Percentiles rank a stretch among this genome's conserved stretches.
Conservation (phyloP, 1,140 invertebrate genomes). For the Drosophila suzukii region DNA sequence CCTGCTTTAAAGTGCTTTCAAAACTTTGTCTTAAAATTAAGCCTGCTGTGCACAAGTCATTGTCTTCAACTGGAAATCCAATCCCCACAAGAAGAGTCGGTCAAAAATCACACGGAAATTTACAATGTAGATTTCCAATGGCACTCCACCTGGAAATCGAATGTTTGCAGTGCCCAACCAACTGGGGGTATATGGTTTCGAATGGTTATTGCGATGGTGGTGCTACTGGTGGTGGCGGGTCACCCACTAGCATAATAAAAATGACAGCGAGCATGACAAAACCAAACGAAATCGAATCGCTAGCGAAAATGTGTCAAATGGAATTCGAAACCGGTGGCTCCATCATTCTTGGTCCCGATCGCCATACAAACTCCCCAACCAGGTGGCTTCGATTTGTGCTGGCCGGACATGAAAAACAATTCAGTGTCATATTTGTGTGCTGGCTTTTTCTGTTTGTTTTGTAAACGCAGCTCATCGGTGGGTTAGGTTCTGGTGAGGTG, state of each 20-base stretch:
- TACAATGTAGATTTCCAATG: constrained; percentile 60
- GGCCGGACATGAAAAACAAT: constrained; percentile 65
- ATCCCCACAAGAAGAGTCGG: constrained; percentile 41
- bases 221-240: not conserved
- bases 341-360: constrained; percentile 3
- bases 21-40: constrained; percentile 11
- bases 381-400: constrained; percentile 48
- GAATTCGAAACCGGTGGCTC: constrained; percentile 61
- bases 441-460: constrained; percentile 58
- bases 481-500: not conserved
- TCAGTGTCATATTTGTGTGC: constrained; percentile 75
- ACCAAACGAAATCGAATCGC: constrained; percentile 40
- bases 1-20: constrained; percentile 1
- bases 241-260: constrained; percentile 35
- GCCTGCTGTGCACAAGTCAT: constrained; percentile 39
- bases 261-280: constrained; percentile 44
- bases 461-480: constrained; percentile 37
- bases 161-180: constrained; percentile 28
- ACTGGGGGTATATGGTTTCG: not conserved
- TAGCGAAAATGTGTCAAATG: constrained; percentile 71
- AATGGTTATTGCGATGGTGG: not conserved
- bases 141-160: constrained; percentile 37
- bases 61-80: constrained; percentile 31
- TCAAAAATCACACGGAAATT: constrained; percentile 65
- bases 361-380: constrained; percentile 17